Percentiles rank a stretch among this genome's conserved stretches.
Conservation (phyloP, 2,797 vertebrate species). For the Leptatherina wallacei region DNA sequence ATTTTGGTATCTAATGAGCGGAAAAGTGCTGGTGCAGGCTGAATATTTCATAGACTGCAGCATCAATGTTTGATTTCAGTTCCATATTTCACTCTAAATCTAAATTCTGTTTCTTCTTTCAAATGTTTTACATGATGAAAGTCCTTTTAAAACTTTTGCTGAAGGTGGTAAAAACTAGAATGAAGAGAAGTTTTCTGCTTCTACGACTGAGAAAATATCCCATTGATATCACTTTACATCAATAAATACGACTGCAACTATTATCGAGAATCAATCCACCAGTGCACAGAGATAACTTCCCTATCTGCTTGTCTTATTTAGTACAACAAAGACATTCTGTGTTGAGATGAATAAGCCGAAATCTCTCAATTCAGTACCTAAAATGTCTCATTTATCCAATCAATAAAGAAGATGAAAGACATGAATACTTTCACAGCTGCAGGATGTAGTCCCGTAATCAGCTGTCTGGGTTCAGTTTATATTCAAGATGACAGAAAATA, state of each 20-base stretch:
- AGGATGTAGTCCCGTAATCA: background rate
- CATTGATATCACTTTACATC: background rate
- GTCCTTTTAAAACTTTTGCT: background rate
- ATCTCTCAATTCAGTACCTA: background rate
- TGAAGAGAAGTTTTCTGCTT: background rate
- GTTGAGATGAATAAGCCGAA: slow-evolving; percentile 35
- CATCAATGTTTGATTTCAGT: background rate
- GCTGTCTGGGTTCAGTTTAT: slow-evolving; percentile 1
- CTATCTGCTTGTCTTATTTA: slow-evolving; percentile 37
- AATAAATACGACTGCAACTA: background rate
- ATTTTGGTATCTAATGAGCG: background rate
- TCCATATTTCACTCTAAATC: background rate
- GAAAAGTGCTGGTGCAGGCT: background rate
- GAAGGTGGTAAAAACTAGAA: background rate
- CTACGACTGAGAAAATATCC: background rate
- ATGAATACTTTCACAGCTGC: background rate
- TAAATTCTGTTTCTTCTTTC: slow-evolving; percentile 1
- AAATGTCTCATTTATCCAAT: background rate
- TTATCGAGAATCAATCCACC: slow-evolving; percentile 46
- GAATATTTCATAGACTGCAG: background rate
- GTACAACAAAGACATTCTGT: slow-evolving; percentile 31
- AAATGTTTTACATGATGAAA: background rate
- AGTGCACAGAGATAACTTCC: slow-evolving; percentile 14
- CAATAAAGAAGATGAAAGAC: background rate
- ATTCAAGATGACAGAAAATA: background rate